Evolutionary conservation across 1,140 invertebrate genomes (phyloP), one percentile per base, ranked within the genome.

Genomic region (Tenebrio molitor): DNA sequence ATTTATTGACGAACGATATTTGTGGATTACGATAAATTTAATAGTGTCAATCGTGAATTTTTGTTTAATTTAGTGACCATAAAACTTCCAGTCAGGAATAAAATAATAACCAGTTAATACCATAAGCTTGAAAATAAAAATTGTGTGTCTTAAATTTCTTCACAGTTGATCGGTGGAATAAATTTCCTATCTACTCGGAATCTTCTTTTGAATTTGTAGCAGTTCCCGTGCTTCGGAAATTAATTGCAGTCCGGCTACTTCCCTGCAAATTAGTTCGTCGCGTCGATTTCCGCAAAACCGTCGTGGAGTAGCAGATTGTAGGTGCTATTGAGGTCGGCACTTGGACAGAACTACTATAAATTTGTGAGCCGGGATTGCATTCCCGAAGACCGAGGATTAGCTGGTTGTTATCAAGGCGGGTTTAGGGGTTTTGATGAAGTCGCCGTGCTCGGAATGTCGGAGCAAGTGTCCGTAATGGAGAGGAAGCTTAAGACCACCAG

Each of bases 381-480:
- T 76, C 70, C 63, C 62, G 53, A 75, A 73, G 73, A 74, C 71
- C 75, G 66, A 66, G 75, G 77, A 78, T 78, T 78, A 78, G 77
- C 70, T 58, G 73, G 72, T 74, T 78, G 77, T 78, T 78, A 78
- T 78, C 77, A 76, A 70, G 42, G 73, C 73, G 71, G 69, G 74
- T 63, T 76, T 74, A 74, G 65, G 72, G 74, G 66, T 75, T 78
- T 76, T 78, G 77, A 78, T 78, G 77, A 78, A 78, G 77, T 78
- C 75, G 77, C 63, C 77, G 77, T 78, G 77, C 75, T 50, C 71
- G 75, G 75, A 78, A 78, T 78, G 68, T 58, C 68, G 46, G 71
- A 74, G 69, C 73, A 73, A 74, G 72, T 76, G 75, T 74, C 58
- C 58, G 44, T 75, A 77, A 75, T 75, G 67, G 73, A 66, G 68